Evolutionary conservation across 1,140 invertebrate species (phyloP).

Genomic region (Calliphora vicina): DNA sequence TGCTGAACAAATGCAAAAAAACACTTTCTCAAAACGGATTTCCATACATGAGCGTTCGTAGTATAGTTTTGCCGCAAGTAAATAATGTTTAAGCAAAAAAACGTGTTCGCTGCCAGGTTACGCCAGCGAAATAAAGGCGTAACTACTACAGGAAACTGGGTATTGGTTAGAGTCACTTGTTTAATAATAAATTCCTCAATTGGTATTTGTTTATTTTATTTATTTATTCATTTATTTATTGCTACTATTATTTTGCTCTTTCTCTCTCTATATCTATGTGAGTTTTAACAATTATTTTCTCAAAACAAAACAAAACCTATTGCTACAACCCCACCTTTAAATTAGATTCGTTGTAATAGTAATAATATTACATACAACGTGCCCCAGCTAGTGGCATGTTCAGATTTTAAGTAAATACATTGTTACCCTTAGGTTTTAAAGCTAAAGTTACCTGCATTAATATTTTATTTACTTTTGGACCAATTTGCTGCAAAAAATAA

Average conservation of each 20-base stretch:
- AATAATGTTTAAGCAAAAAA: neutral
- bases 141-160: neutral
- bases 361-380: neutral
- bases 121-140: neutral
- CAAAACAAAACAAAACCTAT: too few relatives aligned
- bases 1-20: neutral
- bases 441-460: too few relatives aligned
- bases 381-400: neutral
- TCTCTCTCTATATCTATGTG: too few relatives aligned
- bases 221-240: too few relatives aligned
- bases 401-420: neutral
- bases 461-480: too few relatives aligned
- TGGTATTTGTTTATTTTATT: too few relatives aligned
- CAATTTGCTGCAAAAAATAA: neutral
- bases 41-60: neutral
- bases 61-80: neutral
- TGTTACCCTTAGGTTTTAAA: neutral
- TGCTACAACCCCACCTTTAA: neutral
- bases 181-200: too few relatives aligned
- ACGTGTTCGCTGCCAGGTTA: neutral
- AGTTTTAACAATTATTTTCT: too few relatives aligned
- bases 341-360: neutral
- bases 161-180: too few relatives aligned
- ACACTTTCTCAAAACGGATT: constrained; percentile 5
- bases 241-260: too few relatives aligned